Base-by-base conservation (phyloP, 37 sponge, comb jelly and placozoan species). In the Spongia lamella region DNA sequence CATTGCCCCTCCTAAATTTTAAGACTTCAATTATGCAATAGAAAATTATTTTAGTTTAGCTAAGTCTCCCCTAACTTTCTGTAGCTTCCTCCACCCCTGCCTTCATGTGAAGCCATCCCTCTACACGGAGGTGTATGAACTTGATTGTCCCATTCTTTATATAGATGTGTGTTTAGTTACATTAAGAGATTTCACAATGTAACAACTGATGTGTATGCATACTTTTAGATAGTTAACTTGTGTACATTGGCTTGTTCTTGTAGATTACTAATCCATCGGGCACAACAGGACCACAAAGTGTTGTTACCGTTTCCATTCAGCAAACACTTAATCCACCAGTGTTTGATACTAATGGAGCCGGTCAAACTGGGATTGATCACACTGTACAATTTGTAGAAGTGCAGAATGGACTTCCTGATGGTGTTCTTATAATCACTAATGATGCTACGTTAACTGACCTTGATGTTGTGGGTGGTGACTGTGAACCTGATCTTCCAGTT, bases 271-370 rank as follows among this genome's bases (percentile, higher is more conserved):
- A 88, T 73, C 68, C 59, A 15, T 34, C 27, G 60, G 80, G 40
- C 21, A 36, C 47, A 43, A 5, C 9, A 43, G 9, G 47, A 9
- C 7, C 5, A 43, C 47, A 9, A 27, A 11, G 7, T 58, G 60
- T 27, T 11, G 13, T 58, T 58, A 22, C 60, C 34, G 19, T 21
- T 63, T 5, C 29, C 9, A 43, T 43, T 43, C 7, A 43, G 47
- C 47, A 43, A 9, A 43, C 47, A 43, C 47, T 43, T 13, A 5
- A 43, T 32, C 25, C 56, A 40, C 90, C 90, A 6, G 63, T 81
- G 30, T 34, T 90, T 36, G 85, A 80, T 82, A 82, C 82, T 33
- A 90, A 80, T 78, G 90, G 90, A 7, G 67, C 49, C 11, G 27
- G 35, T 25, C 65, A 59, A 6, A 62, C 30, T 71, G 79, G 70